These are phyloP conservation scores for Cuculus canorus DNA, from an alignment of 2,797 vertebrate species.

Conservation along the genomic window DNA sequence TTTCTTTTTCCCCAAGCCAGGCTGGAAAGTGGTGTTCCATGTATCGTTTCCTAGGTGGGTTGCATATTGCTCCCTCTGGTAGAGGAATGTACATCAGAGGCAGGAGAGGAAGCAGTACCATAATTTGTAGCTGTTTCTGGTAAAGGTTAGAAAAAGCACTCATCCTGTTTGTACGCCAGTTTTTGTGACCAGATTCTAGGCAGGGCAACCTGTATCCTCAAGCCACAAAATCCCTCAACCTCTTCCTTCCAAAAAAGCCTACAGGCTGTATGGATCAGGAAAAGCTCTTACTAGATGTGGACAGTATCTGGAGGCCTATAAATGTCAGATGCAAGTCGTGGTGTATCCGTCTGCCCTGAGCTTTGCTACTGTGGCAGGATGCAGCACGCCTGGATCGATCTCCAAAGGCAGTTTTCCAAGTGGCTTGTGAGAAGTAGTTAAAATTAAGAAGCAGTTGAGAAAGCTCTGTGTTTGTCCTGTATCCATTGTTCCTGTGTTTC, in stretches of 20 bases:
- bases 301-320: neutral
- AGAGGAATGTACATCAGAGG: neutral
- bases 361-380: neutral
- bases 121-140: neutral
- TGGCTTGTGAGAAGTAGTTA: neutral
- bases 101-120: neutral
- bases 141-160: neutral
- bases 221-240: neutral
- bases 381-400: neutral
- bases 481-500: neutral
- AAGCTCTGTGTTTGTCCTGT: neutral
- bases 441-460: neutral
- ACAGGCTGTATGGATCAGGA: no score
- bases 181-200: neutral
- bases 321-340: neutral
- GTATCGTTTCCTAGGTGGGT: neutral
- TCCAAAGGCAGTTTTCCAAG: neutral
- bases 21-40: neutral
- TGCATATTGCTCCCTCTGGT: neutral
- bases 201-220: neutral
- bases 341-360: neutral
- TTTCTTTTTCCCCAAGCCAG: no score
- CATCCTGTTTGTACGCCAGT: neutral
- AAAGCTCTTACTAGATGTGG: accelerated
- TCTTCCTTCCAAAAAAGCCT: neutral